Evolutionary conservation across 1,140 invertebrate genomes (phyloP).

Genomic region (Mercenaria mercenaria): DNA sequence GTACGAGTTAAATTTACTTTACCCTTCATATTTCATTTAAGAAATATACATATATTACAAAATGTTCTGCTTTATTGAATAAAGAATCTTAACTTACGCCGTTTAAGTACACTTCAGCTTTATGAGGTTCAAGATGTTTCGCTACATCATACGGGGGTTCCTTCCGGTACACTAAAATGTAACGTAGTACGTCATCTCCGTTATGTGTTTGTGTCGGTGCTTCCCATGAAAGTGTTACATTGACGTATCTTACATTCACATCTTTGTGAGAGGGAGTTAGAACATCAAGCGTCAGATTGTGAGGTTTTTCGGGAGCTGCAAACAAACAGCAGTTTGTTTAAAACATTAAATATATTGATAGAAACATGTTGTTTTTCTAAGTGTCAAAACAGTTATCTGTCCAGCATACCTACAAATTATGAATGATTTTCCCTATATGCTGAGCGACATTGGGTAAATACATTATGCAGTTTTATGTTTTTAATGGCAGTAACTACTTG

Average conservation of each 20-base stretch:
- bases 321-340: not conserved
- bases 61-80: too few species aligned
- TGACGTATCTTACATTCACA: not conserved
- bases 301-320: conserved; percentile 16
- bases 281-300: not conserved
- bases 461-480: too few species aligned
- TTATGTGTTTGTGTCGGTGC: conserved; percentile 6
- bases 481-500: too few species aligned
- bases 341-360: too few species aligned
- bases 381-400: too few species aligned
- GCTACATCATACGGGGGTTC: not conserved
- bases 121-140: not conserved
- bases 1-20: too few species aligned
- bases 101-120: not conserved
- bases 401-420: too few species aligned
- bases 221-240: conserved; percentile 31
- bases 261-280: not conserved
- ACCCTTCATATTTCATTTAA: too few species aligned
- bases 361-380: too few species aligned
- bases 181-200: conserved; percentile 17
- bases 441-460: too few species aligned
- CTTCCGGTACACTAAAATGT: conserved; percentile 31
- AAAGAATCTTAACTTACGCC: not conserved
- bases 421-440: too few species aligned
- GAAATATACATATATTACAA: too few species aligned